These are phyloP conservation scores for Burhinus bistriatus DNA, from an alignment of 2,113 vertebrate genomes.

Conservation along the genomic window DNA sequence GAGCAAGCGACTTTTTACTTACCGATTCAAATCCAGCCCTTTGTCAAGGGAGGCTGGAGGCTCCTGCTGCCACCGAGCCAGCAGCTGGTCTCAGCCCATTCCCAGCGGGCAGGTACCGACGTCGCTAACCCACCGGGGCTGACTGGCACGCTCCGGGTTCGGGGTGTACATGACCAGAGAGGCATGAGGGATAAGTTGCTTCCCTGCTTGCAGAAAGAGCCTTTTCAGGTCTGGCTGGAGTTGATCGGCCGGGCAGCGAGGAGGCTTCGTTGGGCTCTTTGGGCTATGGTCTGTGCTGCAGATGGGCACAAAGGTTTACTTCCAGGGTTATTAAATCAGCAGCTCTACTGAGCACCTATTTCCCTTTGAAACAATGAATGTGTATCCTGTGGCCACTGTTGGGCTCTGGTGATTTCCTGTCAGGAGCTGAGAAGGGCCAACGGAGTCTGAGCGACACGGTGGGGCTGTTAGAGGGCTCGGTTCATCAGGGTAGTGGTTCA, in stretches of 20 bases:
- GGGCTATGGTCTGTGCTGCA: neutral
- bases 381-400: neutral
- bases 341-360: neutral
- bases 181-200: neutral
- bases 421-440: neutral
- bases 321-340: neutral
- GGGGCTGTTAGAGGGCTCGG: neutral
- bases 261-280: neutral
- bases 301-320: neutral
- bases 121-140: neutral
- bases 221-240: neutral
- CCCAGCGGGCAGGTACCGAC: neutral
- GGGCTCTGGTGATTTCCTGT: neutral
- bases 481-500: neutral
- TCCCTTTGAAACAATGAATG: neutral
- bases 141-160: fast-evolving
- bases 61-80: neutral
- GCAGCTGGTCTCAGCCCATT: neutral
- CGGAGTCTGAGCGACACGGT: fast-evolving
- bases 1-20: neutral
- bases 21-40: neutral
- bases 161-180: fast-evolving
- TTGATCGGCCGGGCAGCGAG: fast-evolving
- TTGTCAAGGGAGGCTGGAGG: neutral
- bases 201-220: neutral